A percentile compares a stretch with the other conserved stretches of the same genome.
Evolutionary conservation across 1,140 invertebrate species (phyloP).

Genomic region (Diorhabda sublineata): DNA sequence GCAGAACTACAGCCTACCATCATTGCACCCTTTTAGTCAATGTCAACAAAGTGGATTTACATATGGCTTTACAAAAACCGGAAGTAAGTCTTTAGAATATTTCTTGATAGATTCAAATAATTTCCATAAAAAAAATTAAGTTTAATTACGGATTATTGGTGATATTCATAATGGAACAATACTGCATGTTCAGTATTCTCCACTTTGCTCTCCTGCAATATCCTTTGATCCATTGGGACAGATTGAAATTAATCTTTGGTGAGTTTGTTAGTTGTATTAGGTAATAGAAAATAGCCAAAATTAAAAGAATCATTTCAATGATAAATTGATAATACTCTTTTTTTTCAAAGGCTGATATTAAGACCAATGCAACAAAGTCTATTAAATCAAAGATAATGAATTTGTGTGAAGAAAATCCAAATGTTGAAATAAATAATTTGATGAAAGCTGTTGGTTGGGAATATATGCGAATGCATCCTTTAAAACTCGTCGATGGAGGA

Average conservation of each 20-base stretch:
- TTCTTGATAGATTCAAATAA: neutral
- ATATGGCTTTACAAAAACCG: conserved; percentile 50
- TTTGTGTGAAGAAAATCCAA: conserved; percentile 65
- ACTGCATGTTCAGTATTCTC: no score
- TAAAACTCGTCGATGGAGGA: conserved; percentile 64
- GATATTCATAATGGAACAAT: no score
- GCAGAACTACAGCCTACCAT: conserved; percentile 81
- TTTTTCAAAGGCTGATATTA: conserved; percentile 53
- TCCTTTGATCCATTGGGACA: no score
- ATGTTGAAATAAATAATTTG: conserved; percentile 63
- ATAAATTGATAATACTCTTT: no score
- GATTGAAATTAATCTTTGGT: no score
- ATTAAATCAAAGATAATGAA: conserved; percentile 76
- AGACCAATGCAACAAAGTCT: conserved; percentile 78
- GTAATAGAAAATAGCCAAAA: no score
- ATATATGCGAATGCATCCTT: conserved; percentile 67
- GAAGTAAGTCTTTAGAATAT: conserved; percentile 19
- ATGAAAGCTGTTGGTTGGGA: conserved; percentile 75
- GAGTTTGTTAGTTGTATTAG: no score
- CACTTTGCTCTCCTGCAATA: no score
- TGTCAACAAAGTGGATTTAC: conserved; percentile 73
- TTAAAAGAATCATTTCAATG: no score
- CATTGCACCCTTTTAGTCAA: conserved; percentile 89
- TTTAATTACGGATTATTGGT: no score
- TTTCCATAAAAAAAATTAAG: no score